Base-by-base conservation (phyloP, 2,888 invertebrate species). In the Chloroclystis v-ata region DNA sequence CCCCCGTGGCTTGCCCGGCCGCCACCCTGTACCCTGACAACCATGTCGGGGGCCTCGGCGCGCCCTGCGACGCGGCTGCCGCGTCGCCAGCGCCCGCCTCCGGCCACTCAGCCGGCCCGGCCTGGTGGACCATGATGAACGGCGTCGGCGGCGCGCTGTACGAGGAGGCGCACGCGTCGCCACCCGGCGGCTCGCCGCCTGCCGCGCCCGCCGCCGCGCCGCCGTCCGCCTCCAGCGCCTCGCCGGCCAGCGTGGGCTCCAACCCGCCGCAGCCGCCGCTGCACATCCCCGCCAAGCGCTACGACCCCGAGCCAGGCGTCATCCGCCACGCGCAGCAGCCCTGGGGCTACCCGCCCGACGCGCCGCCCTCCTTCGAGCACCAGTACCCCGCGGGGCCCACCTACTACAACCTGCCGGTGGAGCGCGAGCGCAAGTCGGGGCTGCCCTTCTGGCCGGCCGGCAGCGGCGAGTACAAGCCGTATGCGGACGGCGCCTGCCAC, bases 251-350 rank as follows among this genome's bases (percentile, higher is more conserved):
- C 51, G 90, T 90, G 41, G 89, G 92, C 72, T 92, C 91, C 74
- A 91, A 92, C 82, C 91, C 93, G 50, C 92, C 92, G 52, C 92
- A 92, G 69, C 95, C 94, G 46, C 95, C 94, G 56, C 89, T 96
- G 56, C 96, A 96, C 89, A 96, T 96, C 84, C 96, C 96, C 60
- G 96, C 96, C 70, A 96, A 96, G 84, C 90, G 95, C 62, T 93
- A 89, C 73, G 88, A 89, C 58, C 89, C 90, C 49, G 91, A 90
- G 69, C 90, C 91, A 41, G 92, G 94, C 35, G 94, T 94, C 68
- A 94, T 94, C 69, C 89, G 94, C 60, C 94, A 94, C 84, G 91
- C 93, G 63, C 92, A 92, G 68, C 92, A 92, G 61, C 91, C 92
- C 52, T 94, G 94, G 94, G 92, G 91, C 67, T 94, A 93, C 77